Evolutionary conservation across 2,888 invertebrate species (phyloP).

Genomic region (Drosophila austrosaltans): DNA sequence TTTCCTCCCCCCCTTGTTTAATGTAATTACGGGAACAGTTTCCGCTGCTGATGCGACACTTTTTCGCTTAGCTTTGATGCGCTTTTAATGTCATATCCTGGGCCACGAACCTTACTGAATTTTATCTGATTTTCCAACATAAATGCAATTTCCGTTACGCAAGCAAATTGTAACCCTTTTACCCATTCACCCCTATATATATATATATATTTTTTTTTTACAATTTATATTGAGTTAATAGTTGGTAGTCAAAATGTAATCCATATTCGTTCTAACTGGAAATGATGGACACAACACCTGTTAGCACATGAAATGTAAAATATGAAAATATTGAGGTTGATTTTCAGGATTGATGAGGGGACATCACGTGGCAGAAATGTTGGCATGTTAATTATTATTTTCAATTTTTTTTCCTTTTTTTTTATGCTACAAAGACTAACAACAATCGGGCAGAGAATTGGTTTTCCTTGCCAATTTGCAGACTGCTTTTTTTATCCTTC

Average conservation of each 20-base stretch:
- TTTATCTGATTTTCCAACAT: constrained; percentile 71
- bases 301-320: not conserved
- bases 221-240: constrained; percentile 80
- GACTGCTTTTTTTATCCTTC: constrained; percentile 27
- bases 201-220: constrained; percentile 49
- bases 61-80: constrained; percentile 54
- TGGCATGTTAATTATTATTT: constrained; percentile 74
- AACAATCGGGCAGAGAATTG: constrained; percentile 60
- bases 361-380: constrained; percentile 41
- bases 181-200: constrained; percentile 48
- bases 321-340: constrained; percentile 40
- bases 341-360: constrained; percentile 46
- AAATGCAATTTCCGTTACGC: constrained; percentile 77
- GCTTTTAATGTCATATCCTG: constrained; percentile 77
- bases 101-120: constrained; percentile 38
- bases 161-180: constrained; percentile 28
- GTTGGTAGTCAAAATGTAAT: constrained; percentile 65
- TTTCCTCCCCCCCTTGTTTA: constrained; percentile 26
- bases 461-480: constrained; percentile 64
- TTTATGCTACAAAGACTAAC: constrained; percentile 59
- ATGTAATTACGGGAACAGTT: constrained; percentile 74
- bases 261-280: constrained; percentile 77
- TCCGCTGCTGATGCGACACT: constrained; percentile 52
- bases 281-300: constrained; percentile 26
- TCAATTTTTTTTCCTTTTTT: constrained; percentile 49